Percentiles rank a stretch among this genome's conserved stretches.
Evolutionary conservation across 2,113 vertebrate genomes (phyloP).

Genomic region (Scytalopus superciliaris): DNA sequence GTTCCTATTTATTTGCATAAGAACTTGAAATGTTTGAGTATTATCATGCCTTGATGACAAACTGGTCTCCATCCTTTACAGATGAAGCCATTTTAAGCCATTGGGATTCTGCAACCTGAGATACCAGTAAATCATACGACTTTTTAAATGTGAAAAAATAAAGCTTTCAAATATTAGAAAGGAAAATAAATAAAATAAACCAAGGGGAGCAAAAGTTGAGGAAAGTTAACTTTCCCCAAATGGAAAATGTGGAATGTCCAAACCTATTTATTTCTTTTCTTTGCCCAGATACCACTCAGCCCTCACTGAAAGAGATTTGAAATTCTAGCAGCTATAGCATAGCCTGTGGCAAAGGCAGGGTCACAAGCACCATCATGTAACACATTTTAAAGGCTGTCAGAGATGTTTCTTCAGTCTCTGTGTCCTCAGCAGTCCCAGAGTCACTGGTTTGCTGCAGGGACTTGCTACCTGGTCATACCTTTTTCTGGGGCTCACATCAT

Average conservation of each 20-base stretch:
- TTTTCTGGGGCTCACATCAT: slow-evolving; percentile 1
- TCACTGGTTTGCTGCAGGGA: slow-evolving; percentile 44
- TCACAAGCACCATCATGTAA: slow-evolving; percentile 37
- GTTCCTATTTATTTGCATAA: background rate
- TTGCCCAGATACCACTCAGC: background rate
- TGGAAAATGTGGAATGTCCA: slow-evolving; percentile 17
- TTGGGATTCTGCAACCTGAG: background rate
- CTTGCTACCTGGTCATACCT: slow-evolving; percentile 44
- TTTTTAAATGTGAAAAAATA: background rate
- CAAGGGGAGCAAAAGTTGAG: background rate
- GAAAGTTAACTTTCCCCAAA: slow-evolving; percentile 2
- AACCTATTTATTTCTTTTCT: slow-evolving; percentile 44
- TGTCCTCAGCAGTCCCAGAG: slow-evolving; percentile 30
- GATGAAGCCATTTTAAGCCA: background rate
- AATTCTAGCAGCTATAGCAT: slow-evolving; percentile 56
- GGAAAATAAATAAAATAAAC: background rate
- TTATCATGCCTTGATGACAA: background rate
- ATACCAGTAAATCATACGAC: background rate
- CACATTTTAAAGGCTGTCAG: slow-evolving; percentile 63
- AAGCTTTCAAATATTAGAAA: background rate
- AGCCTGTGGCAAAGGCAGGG: slow-evolving; percentile 51
- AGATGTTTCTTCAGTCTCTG: slow-evolving; percentile 29
- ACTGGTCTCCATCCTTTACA: background rate
- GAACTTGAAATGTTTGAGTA: background rate
- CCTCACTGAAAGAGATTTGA: slow-evolving; percentile 16